Evolutionary conservation across 2,888 invertebrate species (phyloP).

Genomic region (Drosophila robusta): DNA sequence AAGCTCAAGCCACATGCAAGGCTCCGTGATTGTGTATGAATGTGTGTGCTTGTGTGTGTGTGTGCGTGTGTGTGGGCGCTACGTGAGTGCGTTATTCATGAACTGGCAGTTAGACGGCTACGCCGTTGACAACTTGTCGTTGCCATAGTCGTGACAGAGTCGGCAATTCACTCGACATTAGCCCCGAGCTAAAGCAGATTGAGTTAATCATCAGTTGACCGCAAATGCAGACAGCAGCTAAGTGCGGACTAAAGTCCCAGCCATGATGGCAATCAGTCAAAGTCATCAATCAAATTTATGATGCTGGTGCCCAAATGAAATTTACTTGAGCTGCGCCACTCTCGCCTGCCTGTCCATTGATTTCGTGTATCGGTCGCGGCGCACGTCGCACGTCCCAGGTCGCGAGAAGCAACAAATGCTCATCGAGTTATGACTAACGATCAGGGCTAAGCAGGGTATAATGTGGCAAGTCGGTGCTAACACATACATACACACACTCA

Average conservation of each 20-base stretch:
- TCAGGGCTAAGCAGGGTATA: conserved; percentile 17
- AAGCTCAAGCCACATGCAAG: conserved; percentile 11
- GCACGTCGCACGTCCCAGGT: conserved; percentile 5
- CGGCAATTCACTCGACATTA: conserved; percentile 57
- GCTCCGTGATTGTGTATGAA: conserved; percentile 6
- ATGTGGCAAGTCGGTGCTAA: conserved; percentile 27
- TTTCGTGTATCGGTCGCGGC: conserved; percentile 24
- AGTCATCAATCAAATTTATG: conserved; percentile 67
- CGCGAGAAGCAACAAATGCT: conserved; percentile 50
- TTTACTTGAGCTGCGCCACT: conserved; percentile 38
- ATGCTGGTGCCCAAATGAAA: conserved; percentile 33
- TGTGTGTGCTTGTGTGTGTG: conserved; percentile 15
- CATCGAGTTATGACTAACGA: conserved; percentile 47
- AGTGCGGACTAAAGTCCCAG: conserved; percentile 7
- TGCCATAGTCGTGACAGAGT: conserved; percentile 36
- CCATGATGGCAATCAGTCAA: conserved; percentile 57
- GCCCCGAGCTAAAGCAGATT: conserved; percentile 57
- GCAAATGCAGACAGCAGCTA: conserved; percentile 21
- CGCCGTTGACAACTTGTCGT: conserved; percentile 58
- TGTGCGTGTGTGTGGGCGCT: conserved; percentile 15
- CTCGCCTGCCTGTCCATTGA: conserved; percentile 36
- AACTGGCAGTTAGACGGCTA: conserved; percentile 41
- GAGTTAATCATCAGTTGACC: conserved; percentile 70
- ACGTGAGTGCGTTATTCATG: conserved; percentile 63
- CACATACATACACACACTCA: neutral